These are phyloP conservation scores for Pycnonotus jocosus DNA, from an alignment of 2,113 vertebrate genomes.

Conservation along the genomic window DNA sequence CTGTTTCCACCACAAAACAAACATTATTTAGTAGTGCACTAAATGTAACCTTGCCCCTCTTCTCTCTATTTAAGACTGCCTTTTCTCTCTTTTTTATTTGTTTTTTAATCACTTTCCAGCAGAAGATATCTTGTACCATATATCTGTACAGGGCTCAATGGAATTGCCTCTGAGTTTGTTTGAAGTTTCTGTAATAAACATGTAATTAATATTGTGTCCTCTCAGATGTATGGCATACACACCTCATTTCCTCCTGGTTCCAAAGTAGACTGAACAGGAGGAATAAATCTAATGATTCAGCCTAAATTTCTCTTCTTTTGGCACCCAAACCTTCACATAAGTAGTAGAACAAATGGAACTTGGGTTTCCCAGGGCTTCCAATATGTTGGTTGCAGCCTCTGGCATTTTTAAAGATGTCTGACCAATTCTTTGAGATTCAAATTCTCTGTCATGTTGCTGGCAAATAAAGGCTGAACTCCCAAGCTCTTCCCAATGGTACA, in stretches of 20 bases:
- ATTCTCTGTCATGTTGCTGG: neutral
- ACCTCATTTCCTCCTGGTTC: neutral
- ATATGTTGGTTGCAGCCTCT: neutral
- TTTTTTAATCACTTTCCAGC: neutral
- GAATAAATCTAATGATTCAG: neutral
- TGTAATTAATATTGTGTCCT: neutral
- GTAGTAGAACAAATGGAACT: neutral
- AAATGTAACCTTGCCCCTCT: neutral
- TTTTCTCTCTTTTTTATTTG: neutral
- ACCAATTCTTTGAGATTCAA: neutral
- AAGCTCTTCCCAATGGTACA: neutral
- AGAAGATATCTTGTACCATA: neutral
- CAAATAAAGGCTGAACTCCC: neutral
- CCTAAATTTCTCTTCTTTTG: neutral
- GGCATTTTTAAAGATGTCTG: neutral
- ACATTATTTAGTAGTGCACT: neutral
- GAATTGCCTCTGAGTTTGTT: neutral
- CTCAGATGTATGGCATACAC: neutral
- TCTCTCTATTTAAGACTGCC: neutral
- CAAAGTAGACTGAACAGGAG: neutral
- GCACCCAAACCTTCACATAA: neutral
- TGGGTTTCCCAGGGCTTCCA: fast-evolving
- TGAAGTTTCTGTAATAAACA: neutral
- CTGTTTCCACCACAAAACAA: neutral
- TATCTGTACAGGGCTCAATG: neutral